These are phyloP conservation scores for Galago senegalensis DNA, from an alignment of 2,797 vertebrate species.

Conservation along the genomic window DNA sequence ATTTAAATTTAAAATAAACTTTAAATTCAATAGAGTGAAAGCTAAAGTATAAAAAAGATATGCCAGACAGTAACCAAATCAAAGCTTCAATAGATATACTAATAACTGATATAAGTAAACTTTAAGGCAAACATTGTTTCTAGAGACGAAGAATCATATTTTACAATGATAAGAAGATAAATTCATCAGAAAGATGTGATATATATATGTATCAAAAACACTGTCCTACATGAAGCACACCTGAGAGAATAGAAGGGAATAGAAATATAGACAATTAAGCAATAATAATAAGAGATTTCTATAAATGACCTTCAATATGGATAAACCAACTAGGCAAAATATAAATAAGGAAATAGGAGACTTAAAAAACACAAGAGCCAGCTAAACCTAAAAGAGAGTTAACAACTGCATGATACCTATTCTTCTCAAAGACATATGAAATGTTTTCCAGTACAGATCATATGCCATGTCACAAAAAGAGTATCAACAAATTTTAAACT, in stretches of 20 bases:
- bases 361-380: neutral
- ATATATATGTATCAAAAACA: neutral
- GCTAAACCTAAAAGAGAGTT: neutral
- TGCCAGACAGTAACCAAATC: neutral
- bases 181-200: neutral
- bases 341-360: neutral
- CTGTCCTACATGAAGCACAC: neutral
- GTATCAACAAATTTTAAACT: neutral
- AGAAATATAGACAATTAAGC: neutral
- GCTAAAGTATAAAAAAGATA: neutral
- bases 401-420: neutral
- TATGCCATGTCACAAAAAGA: neutral
- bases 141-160: neutral
- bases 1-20: neutral
- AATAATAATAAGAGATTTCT: neutral
- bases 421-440: neutral
- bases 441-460: neutral
- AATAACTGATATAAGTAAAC: neutral
- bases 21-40: neutral
- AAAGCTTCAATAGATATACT: neutral
- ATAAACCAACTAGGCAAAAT: neutral
- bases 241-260: neutral
- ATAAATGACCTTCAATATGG: neutral
- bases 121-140: neutral
- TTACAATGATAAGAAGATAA: neutral